Evolutionary conservation across 2,113 vertebrate species (phyloP).

Genomic region (Carassius carassius): DNA sequence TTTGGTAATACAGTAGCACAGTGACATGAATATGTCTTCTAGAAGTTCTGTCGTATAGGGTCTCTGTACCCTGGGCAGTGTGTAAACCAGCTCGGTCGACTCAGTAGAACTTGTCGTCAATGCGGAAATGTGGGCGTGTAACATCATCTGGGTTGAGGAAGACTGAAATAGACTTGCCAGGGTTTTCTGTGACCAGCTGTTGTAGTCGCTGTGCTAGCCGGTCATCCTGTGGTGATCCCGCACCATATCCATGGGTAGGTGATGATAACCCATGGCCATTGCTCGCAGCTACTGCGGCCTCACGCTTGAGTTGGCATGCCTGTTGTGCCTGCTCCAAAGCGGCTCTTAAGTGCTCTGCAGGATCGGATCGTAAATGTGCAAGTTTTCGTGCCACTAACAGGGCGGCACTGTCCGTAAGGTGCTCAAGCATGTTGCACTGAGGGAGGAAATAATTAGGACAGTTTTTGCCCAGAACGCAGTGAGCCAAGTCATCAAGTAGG

Average conservation of each 20-base stretch:
- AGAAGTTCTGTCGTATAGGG: constrained; percentile 24
- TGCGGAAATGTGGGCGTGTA: constrained; percentile 79
- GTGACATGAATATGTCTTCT: neutral
- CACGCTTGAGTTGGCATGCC: constrained; percentile 77
- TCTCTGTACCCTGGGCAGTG: neutral
- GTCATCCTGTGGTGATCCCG: constrained; percentile 74
- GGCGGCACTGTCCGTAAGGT: constrained; percentile 71
- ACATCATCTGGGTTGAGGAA: constrained; percentile 83
- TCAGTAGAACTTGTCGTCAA: constrained; percentile 83
- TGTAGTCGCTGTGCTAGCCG: constrained; percentile 78
- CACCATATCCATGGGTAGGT: constrained; percentile 65
- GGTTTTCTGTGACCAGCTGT: constrained; percentile 82
- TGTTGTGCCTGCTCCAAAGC: constrained; percentile 83
- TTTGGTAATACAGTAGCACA: constrained; percentile 15
- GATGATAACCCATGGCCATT: constrained; percentile 68
- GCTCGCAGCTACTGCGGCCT: constrained; percentile 61
- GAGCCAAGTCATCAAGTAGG: constrained; percentile 82
- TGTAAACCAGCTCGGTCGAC: neutral
- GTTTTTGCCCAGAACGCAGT: constrained; percentile 80
- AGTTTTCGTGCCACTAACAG: constrained; percentile 76
- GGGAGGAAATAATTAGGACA: constrained; percentile 86
- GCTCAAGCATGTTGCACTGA: constrained; percentile 81
- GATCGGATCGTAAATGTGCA: constrained; percentile 80
- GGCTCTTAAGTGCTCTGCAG: constrained; percentile 77
- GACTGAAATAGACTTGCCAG: constrained; percentile 81